A percentile compares a stretch with the other conserved stretches of the same genome.
phyloP scores from a whole-genome alignment of 2,797 vertebrate species.

The Nannoperca obscura region DNA sequence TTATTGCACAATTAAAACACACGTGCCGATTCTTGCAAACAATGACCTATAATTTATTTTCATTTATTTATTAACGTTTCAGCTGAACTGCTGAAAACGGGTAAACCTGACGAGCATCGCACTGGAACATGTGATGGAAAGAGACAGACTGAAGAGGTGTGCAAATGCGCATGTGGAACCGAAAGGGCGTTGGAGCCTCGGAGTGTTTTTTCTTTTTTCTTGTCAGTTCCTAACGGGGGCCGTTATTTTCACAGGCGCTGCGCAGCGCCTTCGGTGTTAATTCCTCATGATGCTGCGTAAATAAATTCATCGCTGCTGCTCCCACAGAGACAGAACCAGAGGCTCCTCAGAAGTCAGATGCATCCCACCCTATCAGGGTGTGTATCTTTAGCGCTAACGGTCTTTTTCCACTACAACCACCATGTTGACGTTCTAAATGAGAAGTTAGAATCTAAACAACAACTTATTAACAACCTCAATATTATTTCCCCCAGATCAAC shows the following conservation, averaged over 20 bases:
- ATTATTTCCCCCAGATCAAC: neutral
- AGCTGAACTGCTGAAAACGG: neutral
- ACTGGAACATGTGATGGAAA: neutral
- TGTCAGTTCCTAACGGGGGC: neutral
- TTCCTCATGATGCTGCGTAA: slow-evolving; percentile 67
- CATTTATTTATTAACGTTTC: slow-evolving; percentile 6
- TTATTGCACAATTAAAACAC: slow-evolving; percentile 32
- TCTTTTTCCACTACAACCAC: neutral
- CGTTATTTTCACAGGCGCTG: slow-evolving; percentile 51
- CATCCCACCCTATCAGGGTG: neutral
- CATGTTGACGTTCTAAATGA: no score
- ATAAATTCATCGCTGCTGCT: slow-evolving; percentile 70
- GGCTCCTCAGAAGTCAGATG: slow-evolving; percentile 21
- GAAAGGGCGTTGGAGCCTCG: neutral
- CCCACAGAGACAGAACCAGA: slow-evolving; percentile 47
- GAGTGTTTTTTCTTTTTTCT: slow-evolving; percentile 1
- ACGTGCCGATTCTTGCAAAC: slow-evolving; percentile 24
- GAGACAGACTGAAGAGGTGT: neutral
- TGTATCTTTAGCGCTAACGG: neutral
- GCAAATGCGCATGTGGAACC: neutral
- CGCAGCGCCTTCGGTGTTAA: slow-evolving; percentile 61
- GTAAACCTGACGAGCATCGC: neutral
- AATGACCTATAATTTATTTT: slow-evolving; percentile 27
- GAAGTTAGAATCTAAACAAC: no score
- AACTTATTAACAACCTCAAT: neutral